Evolutionary conservation across 2,888 invertebrate genomes (phyloP).

Genomic region (Colostygia pectinataria): DNA sequence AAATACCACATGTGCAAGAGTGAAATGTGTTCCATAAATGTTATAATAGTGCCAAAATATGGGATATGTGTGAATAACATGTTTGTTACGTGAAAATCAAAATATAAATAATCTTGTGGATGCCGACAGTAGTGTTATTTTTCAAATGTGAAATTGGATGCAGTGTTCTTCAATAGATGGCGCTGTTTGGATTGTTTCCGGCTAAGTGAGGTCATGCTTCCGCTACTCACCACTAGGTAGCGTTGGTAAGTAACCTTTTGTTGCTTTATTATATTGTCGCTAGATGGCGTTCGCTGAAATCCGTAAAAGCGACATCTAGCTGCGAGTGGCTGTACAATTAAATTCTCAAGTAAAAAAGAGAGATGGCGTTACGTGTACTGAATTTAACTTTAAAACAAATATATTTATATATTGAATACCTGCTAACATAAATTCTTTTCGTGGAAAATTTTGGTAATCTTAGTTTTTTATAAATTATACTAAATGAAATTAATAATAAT

Average conservation of each 20-base stretch:
- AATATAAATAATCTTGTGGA: conserved; percentile 35
- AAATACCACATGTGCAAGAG: conserved; percentile 69
- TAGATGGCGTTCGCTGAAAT: conserved; percentile 16
- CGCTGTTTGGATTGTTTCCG: conserved; percentile 63
- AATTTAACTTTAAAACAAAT: no score
- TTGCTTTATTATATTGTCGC: background rate
- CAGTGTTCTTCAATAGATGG: conserved; percentile 75
- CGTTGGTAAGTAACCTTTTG: conserved; percentile 59
- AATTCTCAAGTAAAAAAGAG: conserved; percentile 12
- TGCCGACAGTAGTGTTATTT: conserved; percentile 40
- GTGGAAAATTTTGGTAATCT: no score
- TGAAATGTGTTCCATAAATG: conserved; percentile 56
- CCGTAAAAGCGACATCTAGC: conserved; percentile 48
- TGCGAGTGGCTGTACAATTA: conserved; percentile 43
- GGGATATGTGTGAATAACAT: conserved; percentile 49
- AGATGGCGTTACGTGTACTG: conserved; percentile 53
- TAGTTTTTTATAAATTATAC: no score
- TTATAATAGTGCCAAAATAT: conserved; percentile 51
- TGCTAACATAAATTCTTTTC: no score
- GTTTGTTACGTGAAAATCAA: conserved; percentile 53
- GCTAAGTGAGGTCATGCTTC: conserved; percentile 54
- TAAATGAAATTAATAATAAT: no score
- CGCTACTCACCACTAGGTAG: conserved; percentile 62
- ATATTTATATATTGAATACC: no score
- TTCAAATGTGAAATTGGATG: conserved; percentile 69